phyloP scores from a whole-genome alignment of 2,888 invertebrate genomes.

The Nebria salina region DNA sequence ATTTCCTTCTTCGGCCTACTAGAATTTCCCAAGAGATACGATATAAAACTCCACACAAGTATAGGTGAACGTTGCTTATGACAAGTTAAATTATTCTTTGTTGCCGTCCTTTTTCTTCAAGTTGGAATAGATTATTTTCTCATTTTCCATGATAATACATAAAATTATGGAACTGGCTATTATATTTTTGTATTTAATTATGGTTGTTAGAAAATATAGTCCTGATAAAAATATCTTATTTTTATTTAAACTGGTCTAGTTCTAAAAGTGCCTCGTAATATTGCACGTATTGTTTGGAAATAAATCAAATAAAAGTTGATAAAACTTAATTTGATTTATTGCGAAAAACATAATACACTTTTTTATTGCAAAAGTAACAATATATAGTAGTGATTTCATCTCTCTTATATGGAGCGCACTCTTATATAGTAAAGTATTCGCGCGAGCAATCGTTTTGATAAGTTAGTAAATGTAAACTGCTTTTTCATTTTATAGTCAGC shows the following conservation, averaged over 20 bases:
- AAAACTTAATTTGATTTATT: neutral
- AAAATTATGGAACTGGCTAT: too few relatives aligned
- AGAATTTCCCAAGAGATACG: conserved; percentile 29
- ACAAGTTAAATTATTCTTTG: neutral
- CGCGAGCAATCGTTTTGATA: neutral
- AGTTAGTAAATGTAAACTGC: neutral
- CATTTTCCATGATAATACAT: neutral
- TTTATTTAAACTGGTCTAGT: too few relatives aligned
- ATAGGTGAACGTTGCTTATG: neutral
- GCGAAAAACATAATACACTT: neutral
- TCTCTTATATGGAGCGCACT: neutral
- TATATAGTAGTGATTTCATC: neutral
- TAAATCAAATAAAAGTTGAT: neutral
- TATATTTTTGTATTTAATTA: too few relatives aligned
- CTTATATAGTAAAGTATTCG: neutral
- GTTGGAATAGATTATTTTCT: neutral
- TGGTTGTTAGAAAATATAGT: too few relatives aligned
- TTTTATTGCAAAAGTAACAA: neutral
- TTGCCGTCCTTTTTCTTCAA: neutral
- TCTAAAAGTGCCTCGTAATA: too few relatives aligned
- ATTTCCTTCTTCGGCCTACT: conserved; percentile 23
- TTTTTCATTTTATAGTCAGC: neutral
- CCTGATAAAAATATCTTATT: too few relatives aligned
- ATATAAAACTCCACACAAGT: conserved; percentile 25
- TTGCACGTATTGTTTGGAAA: neutral